Evolutionary conservation across 37 sponge, comb jelly and placozoan species (phyloP), one percentile per base, ranked within the genome.

Genomic region (Dysidea cf. avara): DNA sequence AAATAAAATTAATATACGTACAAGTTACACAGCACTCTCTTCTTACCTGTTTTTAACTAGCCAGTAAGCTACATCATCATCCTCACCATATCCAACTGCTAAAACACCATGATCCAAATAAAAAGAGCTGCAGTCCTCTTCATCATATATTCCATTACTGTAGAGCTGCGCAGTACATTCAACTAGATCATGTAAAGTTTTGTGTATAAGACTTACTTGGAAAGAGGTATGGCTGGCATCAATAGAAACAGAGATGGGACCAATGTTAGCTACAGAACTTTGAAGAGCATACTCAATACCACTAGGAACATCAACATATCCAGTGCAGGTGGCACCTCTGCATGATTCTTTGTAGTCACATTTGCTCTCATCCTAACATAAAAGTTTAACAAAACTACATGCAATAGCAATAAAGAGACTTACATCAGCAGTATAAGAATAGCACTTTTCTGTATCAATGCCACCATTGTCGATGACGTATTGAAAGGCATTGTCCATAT

Each of bases 221-320:
- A 93, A 93, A 12, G 87, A 86, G 53, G 52, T 79, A 17, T 71
- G 75, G 62, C 60, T 67, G 40, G 77, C 94, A 75, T 93, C 94
- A 31, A 93, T 69, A 37, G 90, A 72, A 2, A 89, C 80, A 66
- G 90, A 76, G 1, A 93, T 65, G 29, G 94, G 94, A 40, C 94
- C 94, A 24, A 69, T 83, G 16, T 86, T 93, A 39, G 90, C 94
- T 25, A 89, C 81, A 25, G 94, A 90, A 26, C 66, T 79, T 60
- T 85, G 83, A 12, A 93, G 86, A 31, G 61, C 90, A 32, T 31
- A 53, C 75, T 93, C 94, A 80, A 52, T 81, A 24, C 92, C 85
- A 26, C 20, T 39, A 2, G 72, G 49, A 22, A 92, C 55, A 13
- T 55, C 35, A 7, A 82, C 61, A 18, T 69, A 71, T 0, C 94